Conservation (phyloP, 2,888 invertebrate species). For the Timema podura region DNA sequence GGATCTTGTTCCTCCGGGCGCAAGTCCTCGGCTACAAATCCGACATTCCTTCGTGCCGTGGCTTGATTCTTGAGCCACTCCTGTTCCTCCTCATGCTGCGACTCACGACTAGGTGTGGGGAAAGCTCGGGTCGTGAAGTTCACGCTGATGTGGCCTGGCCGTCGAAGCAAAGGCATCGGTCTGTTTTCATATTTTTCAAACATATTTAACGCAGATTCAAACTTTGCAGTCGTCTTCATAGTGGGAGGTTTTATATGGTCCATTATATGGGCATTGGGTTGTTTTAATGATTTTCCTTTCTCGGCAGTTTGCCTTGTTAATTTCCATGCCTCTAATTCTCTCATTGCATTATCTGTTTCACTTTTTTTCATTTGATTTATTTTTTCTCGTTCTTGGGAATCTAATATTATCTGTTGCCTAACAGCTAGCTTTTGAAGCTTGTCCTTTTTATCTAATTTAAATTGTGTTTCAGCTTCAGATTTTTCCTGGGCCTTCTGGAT, state of each 20-base stretch:
- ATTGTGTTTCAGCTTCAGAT: constrained; percentile 48
- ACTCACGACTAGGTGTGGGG: constrained; percentile 78
- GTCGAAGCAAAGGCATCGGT: constrained; percentile 55
- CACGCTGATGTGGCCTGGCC: constrained; percentile 56
- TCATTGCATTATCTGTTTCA: constrained; percentile 61
- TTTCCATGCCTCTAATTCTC: constrained; percentile 61
- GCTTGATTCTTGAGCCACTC: constrained; percentile 77
- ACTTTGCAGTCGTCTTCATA: background rate
- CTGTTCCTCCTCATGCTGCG: constrained; percentile 64
- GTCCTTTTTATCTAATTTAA: constrained; percentile 43
- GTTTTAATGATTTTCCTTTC: background rate
- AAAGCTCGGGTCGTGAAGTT: constrained; percentile 71
- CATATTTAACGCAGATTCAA: background rate
- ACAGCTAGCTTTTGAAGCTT: constrained; percentile 57
- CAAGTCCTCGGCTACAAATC: constrained; percentile 68
- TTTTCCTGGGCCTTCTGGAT: constrained; percentile 54
- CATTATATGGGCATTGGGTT: background rate
- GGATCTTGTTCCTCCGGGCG: constrained; percentile 78
- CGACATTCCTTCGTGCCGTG: constrained; percentile 61
- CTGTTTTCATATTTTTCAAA: constrained; percentile 16
- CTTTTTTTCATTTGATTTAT: constrained; percentile 61
- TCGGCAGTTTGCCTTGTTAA: background rate
- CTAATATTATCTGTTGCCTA: constrained; percentile 56
- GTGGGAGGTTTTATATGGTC: too few species aligned
- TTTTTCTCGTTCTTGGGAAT: constrained; percentile 53